Conservation (phyloP, 2,113 vertebrate species). For the Cyprinodon tularosa region DNA sequence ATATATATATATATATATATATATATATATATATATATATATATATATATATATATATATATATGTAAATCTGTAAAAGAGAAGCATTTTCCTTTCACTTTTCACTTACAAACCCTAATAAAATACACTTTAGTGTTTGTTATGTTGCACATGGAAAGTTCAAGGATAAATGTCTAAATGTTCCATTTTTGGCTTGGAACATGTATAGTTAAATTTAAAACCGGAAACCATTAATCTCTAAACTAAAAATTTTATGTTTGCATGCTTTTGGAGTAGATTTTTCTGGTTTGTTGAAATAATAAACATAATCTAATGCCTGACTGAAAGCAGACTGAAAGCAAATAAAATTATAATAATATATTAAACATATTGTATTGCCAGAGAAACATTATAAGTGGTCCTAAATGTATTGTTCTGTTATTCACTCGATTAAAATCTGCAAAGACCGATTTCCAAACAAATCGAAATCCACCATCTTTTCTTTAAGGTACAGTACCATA, state of each 20-base stretch:
- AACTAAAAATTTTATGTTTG: neutral
- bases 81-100: too few species aligned
- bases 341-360: too few species aligned
- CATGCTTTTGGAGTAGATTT: neutral
- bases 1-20: too few species aligned
- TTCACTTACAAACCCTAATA: neutral
- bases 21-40: too few species aligned
- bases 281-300: neutral
- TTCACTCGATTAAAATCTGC: slow-evolving; percentile 7
- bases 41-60: too few species aligned
- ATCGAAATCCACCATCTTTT: slow-evolving; percentile 8
- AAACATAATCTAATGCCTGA: neutral
- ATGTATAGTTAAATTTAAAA: too few species aligned
- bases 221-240: neutral
- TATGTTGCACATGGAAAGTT: neutral
- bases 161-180: slow-evolving; percentile 1
- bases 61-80: too few species aligned
- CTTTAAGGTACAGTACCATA: slow-evolving; percentile 5
- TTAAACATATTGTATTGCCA: slow-evolving; percentile 3
- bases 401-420: neutral
- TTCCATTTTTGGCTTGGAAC: neutral
- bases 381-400: neutral
- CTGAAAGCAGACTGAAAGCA: neutral
- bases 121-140: neutral
- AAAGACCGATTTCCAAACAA: slow-evolving; percentile 4